These are phyloP conservation scores for Butastur rufipennis DNA, from an alignment of 2,113 vertebrate species.

Conservation along the genomic window DNA sequence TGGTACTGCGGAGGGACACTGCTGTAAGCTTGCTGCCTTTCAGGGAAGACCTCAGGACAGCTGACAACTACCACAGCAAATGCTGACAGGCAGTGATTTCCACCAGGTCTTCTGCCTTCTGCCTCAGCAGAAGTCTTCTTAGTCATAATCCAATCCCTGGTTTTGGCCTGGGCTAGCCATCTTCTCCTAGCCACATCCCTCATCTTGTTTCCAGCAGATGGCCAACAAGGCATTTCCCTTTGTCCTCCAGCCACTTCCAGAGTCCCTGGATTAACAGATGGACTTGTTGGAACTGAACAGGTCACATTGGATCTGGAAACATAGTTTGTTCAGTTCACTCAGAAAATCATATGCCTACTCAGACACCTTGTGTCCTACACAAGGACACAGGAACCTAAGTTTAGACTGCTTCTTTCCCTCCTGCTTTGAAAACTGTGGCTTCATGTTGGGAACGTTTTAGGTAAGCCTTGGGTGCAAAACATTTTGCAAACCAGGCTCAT, in stretches of 20 bases:
- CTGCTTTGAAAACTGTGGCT: neutral
- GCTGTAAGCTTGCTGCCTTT: neutral
- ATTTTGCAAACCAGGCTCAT: neutral
- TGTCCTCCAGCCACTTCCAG: neutral
- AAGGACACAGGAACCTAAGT: neutral
- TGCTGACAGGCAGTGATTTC: neutral
- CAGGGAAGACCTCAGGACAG: neutral
- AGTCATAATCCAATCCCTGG: neutral
- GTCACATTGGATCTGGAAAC: neutral
- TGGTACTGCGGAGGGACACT: accelerated
- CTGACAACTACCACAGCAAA: neutral
- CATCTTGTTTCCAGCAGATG: neutral
- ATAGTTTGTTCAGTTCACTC: neutral
- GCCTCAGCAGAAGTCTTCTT: neutral
- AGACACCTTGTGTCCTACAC: neutral
- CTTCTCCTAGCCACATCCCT: neutral
- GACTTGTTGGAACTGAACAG: neutral
- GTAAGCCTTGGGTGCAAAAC: neutral
- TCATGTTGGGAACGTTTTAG: neutral
- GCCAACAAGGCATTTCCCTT: neutral
- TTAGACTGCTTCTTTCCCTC: neutral
- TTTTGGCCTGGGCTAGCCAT: neutral
- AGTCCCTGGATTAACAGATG: neutral
- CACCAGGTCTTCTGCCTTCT: neutral
- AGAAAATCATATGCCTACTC: neutral